A percentile compares a stretch with the other conserved stretches of the same genome.
phyloP scores from a whole-genome alignment of 2,113 vertebrate genomes.

The Plotosus lineatus region DNA sequence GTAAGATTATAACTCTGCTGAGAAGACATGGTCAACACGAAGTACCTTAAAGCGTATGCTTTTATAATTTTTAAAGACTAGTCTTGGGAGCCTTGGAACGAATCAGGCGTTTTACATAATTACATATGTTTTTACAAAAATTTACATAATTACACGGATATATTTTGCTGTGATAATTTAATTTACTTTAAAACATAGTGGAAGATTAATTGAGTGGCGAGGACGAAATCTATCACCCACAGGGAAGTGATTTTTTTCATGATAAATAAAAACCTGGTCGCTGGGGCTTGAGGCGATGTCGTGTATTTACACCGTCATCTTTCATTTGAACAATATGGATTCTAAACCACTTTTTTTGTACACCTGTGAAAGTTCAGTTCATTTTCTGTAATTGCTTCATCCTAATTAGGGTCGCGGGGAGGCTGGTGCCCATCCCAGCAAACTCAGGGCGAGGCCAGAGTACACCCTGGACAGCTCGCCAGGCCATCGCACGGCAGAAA shows the following conservation, averaged over 20 bases:
- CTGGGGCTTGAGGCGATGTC: conserved; percentile 31
- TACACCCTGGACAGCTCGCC: too few relatives aligned
- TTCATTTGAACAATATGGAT: conserved; percentile 50
- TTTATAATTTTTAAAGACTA: too few relatives aligned
- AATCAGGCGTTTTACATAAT: too few relatives aligned
- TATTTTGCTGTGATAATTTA: conserved; percentile 48
- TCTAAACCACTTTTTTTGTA: conserved; percentile 32
- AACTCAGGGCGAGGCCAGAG: too few relatives aligned
- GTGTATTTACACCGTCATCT: conserved; percentile 54
- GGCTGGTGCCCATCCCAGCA: too few relatives aligned
- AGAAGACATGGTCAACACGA: too few relatives aligned
- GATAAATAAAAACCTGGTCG: conserved; percentile 56
- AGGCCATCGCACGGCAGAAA: too few relatives aligned
- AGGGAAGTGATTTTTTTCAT: conserved; percentile 65
- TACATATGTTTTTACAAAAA: background rate
- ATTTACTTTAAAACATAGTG: conserved; percentile 53
- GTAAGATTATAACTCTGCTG: too few relatives aligned
- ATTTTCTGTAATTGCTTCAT: too few relatives aligned
- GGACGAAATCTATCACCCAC: conserved; percentile 58
- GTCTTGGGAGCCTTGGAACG: too few relatives aligned
- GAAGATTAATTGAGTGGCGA: conserved; percentile 62
- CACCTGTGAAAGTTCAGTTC: conserved; percentile 52
- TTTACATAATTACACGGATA: background rate
- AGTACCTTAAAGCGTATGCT: too few relatives aligned
- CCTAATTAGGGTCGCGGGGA: too few relatives aligned